Base-by-base conservation (phyloP, 2,888 invertebrate genomes). In the Hybos culiciformis region DNA sequence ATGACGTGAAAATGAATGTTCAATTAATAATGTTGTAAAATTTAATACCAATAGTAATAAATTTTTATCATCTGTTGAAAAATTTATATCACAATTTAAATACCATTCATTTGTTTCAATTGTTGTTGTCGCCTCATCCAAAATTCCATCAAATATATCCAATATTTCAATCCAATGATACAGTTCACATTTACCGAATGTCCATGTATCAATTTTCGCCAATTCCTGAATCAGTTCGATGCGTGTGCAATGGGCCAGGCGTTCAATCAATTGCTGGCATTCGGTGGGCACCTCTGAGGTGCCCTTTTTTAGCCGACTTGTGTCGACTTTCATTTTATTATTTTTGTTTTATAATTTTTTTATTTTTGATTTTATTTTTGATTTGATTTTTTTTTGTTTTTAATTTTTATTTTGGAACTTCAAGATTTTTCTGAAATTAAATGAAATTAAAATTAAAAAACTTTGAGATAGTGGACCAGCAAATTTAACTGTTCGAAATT, bases 111-210 rank as follows among this genome's bases (percentile, higher is more conserved):
- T 63, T 34, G 46, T 51, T 42, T 57, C 52, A n/a, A 54, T 54
- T 15, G 39, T 45, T 48, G 48, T 46, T 38, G 81, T 78, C n/a
- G 83, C 81, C 57, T 77, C 76, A 53, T 83, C 84, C 47, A 87
- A 67, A 50, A 86, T 79, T 44, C 72, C 72, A 59, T 82, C 82
- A 56, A 79, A 80, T 34, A 78, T 72, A 64, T 87, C 85, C 43
- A 87, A 66, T 17, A 86, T 78, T 64, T 84, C 83, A 48, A 84
- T 82, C 87, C 87, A 88, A 62, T 87, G 84, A 56, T 81, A 82
- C 15, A 88, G 66, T 63, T 88, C 87, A 63, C 85, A 87, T 71
- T 87, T 87, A 41, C 85, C 86, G 64, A 80, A 86, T 21, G 82
- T 82, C 85, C 86, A 87, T 33, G 80, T 77, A 54, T 80, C 82